Conservation (phyloP, 2,797 vertebrate genomes). For the Rousettus madagascariensis region DNA sequence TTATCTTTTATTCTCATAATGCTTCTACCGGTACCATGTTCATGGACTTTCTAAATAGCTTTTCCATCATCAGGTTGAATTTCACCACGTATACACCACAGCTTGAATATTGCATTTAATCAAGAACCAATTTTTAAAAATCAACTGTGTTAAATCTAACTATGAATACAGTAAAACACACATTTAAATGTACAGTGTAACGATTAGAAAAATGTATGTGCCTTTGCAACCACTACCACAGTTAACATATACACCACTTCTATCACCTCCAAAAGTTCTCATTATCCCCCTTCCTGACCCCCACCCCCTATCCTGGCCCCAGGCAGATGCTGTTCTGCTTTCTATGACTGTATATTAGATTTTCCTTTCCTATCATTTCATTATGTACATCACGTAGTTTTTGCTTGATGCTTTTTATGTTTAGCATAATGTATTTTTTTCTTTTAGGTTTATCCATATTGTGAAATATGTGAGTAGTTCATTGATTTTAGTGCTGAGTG, state of each 20-base stretch:
- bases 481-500: not conserved
- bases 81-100: not conserved
- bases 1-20: not conserved
- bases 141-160: not conserved
- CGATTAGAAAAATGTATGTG: not conserved
- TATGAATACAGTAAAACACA: not conserved
- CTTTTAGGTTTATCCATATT: not conserved
- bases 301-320: not conserved
- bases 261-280: not conserved
- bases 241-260: not conserved
- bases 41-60: not conserved
- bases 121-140: not conserved
- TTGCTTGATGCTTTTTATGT: not conserved
- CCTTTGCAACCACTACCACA: not conserved
- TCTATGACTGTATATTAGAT: not conserved
- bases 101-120: not conserved
- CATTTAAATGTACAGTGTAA: not conserved
- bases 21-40: not conserved
- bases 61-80: not conserved
- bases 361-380: not conserved
- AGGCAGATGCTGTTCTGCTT: not conserved
- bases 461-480: not conserved
- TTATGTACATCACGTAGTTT: not conserved
- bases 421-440: not conserved
- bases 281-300: not conserved